Base-by-base conservation (phyloP, 2,888 invertebrate species). In the Prenolepis imparis region DNA sequence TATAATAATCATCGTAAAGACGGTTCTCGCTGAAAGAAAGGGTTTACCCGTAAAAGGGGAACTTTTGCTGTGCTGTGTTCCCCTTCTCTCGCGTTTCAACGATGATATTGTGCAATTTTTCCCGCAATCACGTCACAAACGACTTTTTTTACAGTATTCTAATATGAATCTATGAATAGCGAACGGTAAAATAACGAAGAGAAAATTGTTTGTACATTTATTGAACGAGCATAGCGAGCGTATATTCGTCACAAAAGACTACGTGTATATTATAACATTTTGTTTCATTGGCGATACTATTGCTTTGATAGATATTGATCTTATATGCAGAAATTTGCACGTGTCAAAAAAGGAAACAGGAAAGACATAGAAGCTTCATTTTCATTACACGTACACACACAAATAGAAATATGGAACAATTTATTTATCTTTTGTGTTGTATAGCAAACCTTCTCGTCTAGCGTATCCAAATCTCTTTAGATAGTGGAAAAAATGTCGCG, bases 1-100 rank as follows among this genome's bases (percentile, higher is more conserved):
- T 41, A 21, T 63, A 77, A 77, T 77, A 67, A 67, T 75, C n/a
- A 67, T n/a, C 9, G 24, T 39, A 55, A 75, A 55, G n/a, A 32
- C 39, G 6, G 28, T 32, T 74, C 61, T 74, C 39, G 52, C 21
- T 21, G 48, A n/a, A n/a, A 36, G 24, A 15, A 5, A 36, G 48
- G 24, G 3, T 66, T 66, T 66, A 44, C 3, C 3, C 21, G 12
- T 75, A 66, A 66, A 39, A 64, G 36, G 12, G 39, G 12, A 39
- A 66, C 36, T 66, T 75, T 18, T 66, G 24, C 6, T 24, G 24
- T 36, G n/a, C n/a, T n/a, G n/a, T n/a, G n/a, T n/a, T n/a, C n/a
- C 24, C 11, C 11, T 44, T 44, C 15, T 6, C 15, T 66, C 52
- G 18, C 39, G 2, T 21, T 64, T 11, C 64, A 18, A 64, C 24